Evolutionary conservation across 2,113 vertebrate species (phyloP), one percentile per base, ranked within the genome.

Genomic region (Podarcis cretensis): DNA sequence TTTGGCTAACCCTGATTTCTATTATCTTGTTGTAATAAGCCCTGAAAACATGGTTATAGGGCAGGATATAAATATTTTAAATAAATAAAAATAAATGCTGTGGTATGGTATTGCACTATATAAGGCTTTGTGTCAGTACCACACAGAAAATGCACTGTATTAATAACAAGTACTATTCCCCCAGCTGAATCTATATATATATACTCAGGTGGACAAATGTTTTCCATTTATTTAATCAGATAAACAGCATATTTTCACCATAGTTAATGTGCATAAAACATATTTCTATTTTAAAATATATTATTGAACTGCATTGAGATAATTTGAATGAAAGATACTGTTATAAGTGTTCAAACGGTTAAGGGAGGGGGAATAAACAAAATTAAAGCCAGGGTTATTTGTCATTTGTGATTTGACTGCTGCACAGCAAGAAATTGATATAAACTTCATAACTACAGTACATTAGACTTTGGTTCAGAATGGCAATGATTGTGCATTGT

Each of bases 271-370:
- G 90, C 80, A 4, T 86, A 85, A 87, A 71, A 84, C 30, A 87
- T 59, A 35, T 85, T 13, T 88, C 48, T 48, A 74, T 90, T 86
- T 89, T 78, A 68, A 89, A 78, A 35, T 18, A 35, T n/a, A 16
- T 75, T 81, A 74, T 43, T 63, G 88, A 90, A 85, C 48, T 83
- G 2, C 57, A 85, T 21, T 65, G 14, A 88, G 63, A 54, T 66
- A 57, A 89, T 90, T 92, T 92, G 89, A 93, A 86, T 89, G 83
- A 93, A 35, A 69, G 9, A 88, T 43, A 87, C 57, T 86, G 32
- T 83, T 87, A 9, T 30, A 80, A 88, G 77, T 85, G 75, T 84
- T 90, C 82, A 90, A 89, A 89, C 78, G 89, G 85, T 84, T 91
- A 87, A 54, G 48, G 48, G 89, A 87, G 89, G 35, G 35, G 59